A percentile compares a stretch with the other conserved stretches of the same genome.
These are phyloP conservation scores for Microhierax caerulescens DNA, from an alignment of 2,797 vertebrate genomes.

Conservation along the genomic window DNA sequence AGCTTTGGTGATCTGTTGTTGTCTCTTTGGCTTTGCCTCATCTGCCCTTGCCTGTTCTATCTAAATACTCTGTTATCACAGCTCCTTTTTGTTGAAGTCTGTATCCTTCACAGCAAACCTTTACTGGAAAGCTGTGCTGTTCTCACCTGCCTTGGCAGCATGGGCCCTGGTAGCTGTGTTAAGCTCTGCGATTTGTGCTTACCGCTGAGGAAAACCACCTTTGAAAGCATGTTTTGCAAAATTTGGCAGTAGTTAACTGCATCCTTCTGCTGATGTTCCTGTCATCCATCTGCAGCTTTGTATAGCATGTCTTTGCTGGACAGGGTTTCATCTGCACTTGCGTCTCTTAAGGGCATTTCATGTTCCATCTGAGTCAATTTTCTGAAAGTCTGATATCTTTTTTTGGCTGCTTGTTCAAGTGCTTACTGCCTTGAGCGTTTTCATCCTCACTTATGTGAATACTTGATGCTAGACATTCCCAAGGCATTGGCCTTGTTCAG, in stretches of 20 bases:
- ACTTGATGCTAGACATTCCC: not conserved
- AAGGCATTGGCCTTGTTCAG: not conserved
- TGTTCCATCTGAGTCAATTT: constrained; percentile 21
- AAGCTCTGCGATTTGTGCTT: not conserved
- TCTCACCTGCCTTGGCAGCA: constrained; percentile 12
- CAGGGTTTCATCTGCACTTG: constrained; percentile 6
- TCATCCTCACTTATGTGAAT: not conserved
- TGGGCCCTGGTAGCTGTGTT: not conserved
- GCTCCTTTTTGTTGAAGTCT: not conserved
- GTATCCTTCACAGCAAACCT: not conserved
- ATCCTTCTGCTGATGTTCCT: constrained; percentile 30
- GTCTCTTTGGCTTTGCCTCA: constrained; percentile 3
- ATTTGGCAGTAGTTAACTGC: not conserved
- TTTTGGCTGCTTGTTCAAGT: constrained; percentile 1
- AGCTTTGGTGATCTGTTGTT: not conserved
- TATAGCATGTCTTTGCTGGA: not conserved
- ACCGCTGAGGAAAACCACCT: constrained; percentile 11
- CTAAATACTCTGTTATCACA: not conserved
- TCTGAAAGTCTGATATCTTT: not conserved
- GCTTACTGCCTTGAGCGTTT: constrained; percentile 4
- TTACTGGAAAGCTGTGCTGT: not conserved
- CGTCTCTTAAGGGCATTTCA: constrained; percentile 1
- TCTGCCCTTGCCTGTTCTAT: not conserved
- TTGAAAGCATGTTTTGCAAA: constrained; percentile 8
- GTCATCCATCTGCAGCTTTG: constrained; percentile 14